Conservation (phyloP, 2,888 invertebrate species). For the Dryobota labecula region DNA sequence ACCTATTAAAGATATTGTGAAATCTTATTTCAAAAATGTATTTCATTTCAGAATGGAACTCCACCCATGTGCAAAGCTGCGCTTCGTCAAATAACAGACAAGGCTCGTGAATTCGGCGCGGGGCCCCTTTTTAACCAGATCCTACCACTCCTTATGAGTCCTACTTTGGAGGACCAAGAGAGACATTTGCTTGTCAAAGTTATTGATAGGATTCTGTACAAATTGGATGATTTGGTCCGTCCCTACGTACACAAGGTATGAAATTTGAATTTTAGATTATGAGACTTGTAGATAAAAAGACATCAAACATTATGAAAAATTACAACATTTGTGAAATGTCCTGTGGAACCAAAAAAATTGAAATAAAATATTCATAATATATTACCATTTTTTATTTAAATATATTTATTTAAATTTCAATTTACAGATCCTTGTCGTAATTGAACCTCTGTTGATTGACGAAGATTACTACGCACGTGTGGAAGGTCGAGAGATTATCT, state of each 20-base stretch:
- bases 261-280: not conserved
- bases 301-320: not conserved
- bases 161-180: constrained; percentile 99
- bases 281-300: not conserved
- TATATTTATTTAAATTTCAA: not conserved
- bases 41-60: constrained; percentile 94
- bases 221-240: constrained; percentile 99
- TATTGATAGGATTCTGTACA: constrained; percentile 99
- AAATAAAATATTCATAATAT: not conserved
- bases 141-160: constrained; percentile 99
- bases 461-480: constrained; percentile 99
- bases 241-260: constrained; percentile 99
- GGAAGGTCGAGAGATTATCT: constrained; percentile 99
- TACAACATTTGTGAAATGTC: not conserved
- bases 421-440: constrained; percentile 98
- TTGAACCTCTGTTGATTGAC: constrained; percentile 99
- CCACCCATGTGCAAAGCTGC: constrained; percentile 99
- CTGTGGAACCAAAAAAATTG: not conserved
- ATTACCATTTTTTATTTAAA: not conserved
- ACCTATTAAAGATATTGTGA: not conserved
- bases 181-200: constrained; percentile 99
- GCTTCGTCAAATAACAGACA: constrained; percentile 99
- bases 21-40: constrained; percentile 1
- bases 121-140: constrained; percentile 99
- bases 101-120: constrained; percentile 99